A percentile compares a stretch with the other conserved stretches of the same genome.
phyloP scores from a whole-genome alignment of 2,888 invertebrate species.

The Podabrus alpinus region DNA sequence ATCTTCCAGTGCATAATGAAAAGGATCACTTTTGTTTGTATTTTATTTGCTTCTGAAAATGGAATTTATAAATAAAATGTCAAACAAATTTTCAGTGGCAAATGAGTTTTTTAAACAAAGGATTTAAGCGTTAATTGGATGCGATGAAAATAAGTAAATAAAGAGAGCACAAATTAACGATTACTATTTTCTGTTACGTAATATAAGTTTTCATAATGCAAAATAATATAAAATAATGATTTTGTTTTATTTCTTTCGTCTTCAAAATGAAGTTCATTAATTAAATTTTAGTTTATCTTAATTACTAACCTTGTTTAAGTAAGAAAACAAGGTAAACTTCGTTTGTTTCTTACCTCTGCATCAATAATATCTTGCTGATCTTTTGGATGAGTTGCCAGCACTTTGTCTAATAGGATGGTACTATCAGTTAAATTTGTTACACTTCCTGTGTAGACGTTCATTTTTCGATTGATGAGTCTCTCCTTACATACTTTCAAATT shows the following conservation, averaged over 20 bases:
- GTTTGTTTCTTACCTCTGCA: constrained; percentile 42
- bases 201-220: background rate
- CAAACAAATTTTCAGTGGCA: background rate
- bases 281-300: background rate
- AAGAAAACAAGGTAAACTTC: background rate
- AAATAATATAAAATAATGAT: background rate
- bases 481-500: constrained; percentile 51
- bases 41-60: background rate
- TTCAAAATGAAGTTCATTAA: background rate
- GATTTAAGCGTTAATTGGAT: background rate
- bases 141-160: background rate
- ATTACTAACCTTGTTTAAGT: background rate
- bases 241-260: background rate
- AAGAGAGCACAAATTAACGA: background rate
- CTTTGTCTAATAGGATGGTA: constrained; percentile 34
- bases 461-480: constrained; percentile 42
- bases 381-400: constrained; percentile 48
- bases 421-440: constrained; percentile 38
- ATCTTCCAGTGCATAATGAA: background rate
- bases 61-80: background rate
- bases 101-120: background rate
- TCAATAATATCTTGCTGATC: constrained; percentile 45
- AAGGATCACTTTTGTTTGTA: background rate
- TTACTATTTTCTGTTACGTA: background rate
- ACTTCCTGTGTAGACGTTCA: constrained; percentile 48